These are phyloP conservation scores for Brachystomella parvula DNA, from an alignment of 1,140 invertebrate species.

Conservation along the genomic window DNA sequence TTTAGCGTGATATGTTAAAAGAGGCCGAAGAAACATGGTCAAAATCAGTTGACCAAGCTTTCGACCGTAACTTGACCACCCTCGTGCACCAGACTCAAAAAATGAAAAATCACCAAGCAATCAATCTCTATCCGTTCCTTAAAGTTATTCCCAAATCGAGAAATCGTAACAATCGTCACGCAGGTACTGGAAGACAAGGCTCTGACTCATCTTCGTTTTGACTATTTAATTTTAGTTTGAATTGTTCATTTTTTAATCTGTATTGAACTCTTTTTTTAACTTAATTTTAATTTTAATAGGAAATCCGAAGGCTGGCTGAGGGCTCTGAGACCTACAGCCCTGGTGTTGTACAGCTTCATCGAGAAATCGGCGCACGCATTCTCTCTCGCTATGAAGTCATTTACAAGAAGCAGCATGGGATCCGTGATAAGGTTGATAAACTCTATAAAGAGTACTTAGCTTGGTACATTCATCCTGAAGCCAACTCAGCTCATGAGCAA, in stretches of 20 bases:
- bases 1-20: slow-evolving; percentile 50
- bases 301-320: slow-evolving; percentile 59
- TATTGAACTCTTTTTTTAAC: not conserved
- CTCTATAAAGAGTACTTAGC: slow-evolving; percentile 62
- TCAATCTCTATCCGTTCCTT: slow-evolving; percentile 67
- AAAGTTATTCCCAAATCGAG: slow-evolving; percentile 54
- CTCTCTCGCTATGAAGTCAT: slow-evolving; percentile 57
- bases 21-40: slow-evolving; percentile 60
- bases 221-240: slow-evolving; percentile 1
- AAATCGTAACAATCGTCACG: slow-evolving; percentile 55
- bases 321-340: slow-evolving; percentile 73
- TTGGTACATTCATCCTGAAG: slow-evolving; percentile 52
- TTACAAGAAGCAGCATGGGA: slow-evolving; percentile 54
- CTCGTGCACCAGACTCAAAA: slow-evolving; percentile 48
- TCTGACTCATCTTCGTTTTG: not conserved
- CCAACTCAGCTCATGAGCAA: not conserved
- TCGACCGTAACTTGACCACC: slow-evolving; percentile 57
- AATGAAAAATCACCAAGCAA: slow-evolving; percentile 42
- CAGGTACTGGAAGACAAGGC: slow-evolving; percentile 40
- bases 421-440: slow-evolving; percentile 57
- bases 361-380: slow-evolving; percentile 61
- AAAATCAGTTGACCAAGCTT: slow-evolving; percentile 51
- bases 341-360: slow-evolving; percentile 54
- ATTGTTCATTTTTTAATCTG: slow-evolving; percentile 29
- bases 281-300: slow-evolving; percentile 48